These are phyloP conservation scores for Lamprotornis superbus DNA, from an alignment of 2,113 vertebrate species.

Conservation along the genomic window DNA sequence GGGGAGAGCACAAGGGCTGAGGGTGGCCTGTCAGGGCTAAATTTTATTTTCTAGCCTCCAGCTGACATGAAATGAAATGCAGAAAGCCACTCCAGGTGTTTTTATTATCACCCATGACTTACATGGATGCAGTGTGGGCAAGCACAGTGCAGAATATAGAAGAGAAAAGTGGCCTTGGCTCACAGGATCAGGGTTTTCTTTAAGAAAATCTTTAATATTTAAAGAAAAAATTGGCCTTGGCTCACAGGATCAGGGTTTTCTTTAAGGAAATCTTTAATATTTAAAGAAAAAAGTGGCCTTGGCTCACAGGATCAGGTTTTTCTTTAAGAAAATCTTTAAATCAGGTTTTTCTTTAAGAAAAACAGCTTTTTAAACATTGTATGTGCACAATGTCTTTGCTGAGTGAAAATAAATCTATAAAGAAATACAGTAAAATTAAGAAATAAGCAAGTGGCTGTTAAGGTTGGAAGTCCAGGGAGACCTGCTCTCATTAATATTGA, in stretches of 20 bases:
- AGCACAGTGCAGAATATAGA: fast-evolving
- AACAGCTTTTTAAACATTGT: background rate
- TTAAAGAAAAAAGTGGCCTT: background rate
- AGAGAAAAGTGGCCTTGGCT: background rate
- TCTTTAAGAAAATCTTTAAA: background rate
- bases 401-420: background rate
- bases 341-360: background rate
- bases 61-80: background rate
- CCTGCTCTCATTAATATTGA: background rate
- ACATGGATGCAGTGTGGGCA: background rate
- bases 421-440: background rate
- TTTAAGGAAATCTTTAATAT: background rate
- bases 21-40: background rate
- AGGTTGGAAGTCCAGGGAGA: background rate
- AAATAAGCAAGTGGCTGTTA: background rate
- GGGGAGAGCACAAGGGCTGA: background rate
- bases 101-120: background rate
- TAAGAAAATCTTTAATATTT: background rate
- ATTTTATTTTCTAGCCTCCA: conserved; percentile 1
- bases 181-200: background rate
- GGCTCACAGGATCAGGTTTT: background rate
- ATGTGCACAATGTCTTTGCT: background rate
- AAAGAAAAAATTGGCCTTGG: background rate
- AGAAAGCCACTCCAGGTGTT: conserved; percentile 16
- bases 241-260: background rate